phyloP scores from a whole-genome alignment of 2,888 invertebrate species.

The Atethmia centrago region DNA sequence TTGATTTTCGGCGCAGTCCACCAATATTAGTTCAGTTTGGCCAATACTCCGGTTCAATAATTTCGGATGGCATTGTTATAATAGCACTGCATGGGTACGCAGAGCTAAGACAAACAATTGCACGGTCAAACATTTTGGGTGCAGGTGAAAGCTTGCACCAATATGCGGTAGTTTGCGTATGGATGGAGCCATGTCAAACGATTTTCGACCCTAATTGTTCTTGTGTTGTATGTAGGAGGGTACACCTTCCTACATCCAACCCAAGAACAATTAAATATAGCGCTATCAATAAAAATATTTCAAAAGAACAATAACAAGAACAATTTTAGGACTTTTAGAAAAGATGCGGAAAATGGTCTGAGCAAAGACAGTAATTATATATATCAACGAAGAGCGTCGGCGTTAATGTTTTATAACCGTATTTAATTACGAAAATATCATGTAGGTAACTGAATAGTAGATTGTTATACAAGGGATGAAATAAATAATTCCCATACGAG shows the following conservation, averaged over 20 bases:
- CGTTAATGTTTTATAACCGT: not conserved
- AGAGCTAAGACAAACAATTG: slow-evolving; percentile 18
- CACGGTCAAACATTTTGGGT: not conserved
- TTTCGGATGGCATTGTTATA: not conserved
- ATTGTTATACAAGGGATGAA: no score
- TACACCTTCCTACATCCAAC: no score
- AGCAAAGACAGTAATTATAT: not conserved
- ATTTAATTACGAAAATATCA: not conserved
- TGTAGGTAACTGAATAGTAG: no score
- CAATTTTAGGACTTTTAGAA: not conserved
- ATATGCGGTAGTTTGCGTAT: not conserved
- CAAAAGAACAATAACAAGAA: no score
- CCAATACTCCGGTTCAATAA: not conserved
- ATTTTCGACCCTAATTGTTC: not conserved
- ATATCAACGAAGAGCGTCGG: not conserved
- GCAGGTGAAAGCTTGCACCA: not conserved
- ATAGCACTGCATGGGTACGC: no score
- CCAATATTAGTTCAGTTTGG: not conserved
- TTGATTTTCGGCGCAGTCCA: not conserved
- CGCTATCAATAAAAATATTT: not conserved
- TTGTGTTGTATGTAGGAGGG: no score
- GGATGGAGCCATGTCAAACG: not conserved
- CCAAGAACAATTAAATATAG: not conserved
- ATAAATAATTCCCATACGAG: no score
- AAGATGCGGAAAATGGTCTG: not conserved